Base-by-base conservation (phyloP, 2,113 vertebrate genomes). In the Danionella cerebrum region DNA sequence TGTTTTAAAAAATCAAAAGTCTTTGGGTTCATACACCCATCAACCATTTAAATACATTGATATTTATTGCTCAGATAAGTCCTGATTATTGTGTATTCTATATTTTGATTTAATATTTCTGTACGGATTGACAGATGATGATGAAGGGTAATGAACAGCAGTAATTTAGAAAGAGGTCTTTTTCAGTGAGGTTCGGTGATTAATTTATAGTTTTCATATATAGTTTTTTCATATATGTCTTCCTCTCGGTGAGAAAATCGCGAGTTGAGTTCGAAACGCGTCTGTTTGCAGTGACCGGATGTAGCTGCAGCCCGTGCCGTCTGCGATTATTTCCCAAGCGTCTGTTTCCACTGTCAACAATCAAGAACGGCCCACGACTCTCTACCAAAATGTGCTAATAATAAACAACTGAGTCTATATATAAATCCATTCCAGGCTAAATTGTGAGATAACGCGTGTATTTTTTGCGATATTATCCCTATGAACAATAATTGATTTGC, bases 21-120 rank as follows among this genome's bases (percentile, higher is more conserved):
- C 65, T 76, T 76, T 76, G 70, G 65, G 48, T 44, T 39, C 6
- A 39, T 18, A 19, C 51, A 27, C 57, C 63, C 52, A 54, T 69
- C 27, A 19, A 31, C n/a, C 33, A 22, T 29, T 6, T 29, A 60
- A n/a, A 6, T 22, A 13, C 18, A 44, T 4, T 24, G 1, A 33
- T 33, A 21, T 22, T 53, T n/a, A n/a, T n/a, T n/a, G n/a, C n/a
- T n/a, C n/a, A n/a, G n/a, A n/a, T n/a, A n/a, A n/a, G n/a, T n/a
- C n/a, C n/a, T n/a, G n/a, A n/a, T n/a, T n/a, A n/a, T 69, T 6
- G 10, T 42, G 22, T 59, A 27, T 59, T n/a, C n/a, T n/a, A n/a
- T n/a, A n/a, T n/a, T n/a, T n/a, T n/a, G n/a, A n/a, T n/a, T n/a
- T n/a, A n/a, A n/a, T n/a, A n/a, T n/a, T n/a, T n/a, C n/a, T n/a